Evolutionary conservation across 1,140 invertebrate genomes (phyloP), one percentile per base, ranked within the genome.

Genomic region (Hycleus cichorii): DNA sequence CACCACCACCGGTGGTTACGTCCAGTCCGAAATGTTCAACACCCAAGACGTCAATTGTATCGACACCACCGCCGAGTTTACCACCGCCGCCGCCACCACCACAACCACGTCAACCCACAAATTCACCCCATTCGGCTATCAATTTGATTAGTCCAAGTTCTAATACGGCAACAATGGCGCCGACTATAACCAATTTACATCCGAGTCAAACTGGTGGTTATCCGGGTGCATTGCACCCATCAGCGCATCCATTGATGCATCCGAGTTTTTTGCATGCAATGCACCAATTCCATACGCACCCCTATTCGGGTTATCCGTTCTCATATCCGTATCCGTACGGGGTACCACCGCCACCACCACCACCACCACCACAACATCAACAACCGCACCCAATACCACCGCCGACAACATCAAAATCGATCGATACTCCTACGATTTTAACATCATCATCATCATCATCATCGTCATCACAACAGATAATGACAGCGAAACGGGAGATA

Each of bases 311-410:
- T 3, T 70, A 70, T 47, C 73, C 76, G 0, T 80, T 77, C 18
- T 74, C 76, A 0, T 76, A 75, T 58, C 78, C 80, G n/a, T 87
- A 87, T 75, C 80, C 86, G 0, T 87, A 87, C 64, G 83, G 86
- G 1, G 78, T 86, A 49, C 85, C 85, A 12, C 86, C 82, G 65
- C 83, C 82, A 4, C 83, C 88, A 64, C 83, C 86, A 1, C 85
- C 86, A 62, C 86, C 86, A 24, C 85, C 84, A 49, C 85, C 85
- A 12, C 83, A 86, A 1, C 85, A 86, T 62, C 86, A 86, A 24
- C 78, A 9, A 82, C 80, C 60, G 76, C 74, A 32, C 49, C 73
- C 82, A 65, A 82, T 82, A 4, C 83, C 88, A 64, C 83, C 86
- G 1, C 85, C 86, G 61, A 86, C 86, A 24, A 85, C 84, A 2